Percentiles rank a stretch among this genome's conserved stretches.
Evolutionary conservation across 2,797 vertebrate genomes (phyloP).

Genomic region (Aphelocoma californica): DNA sequence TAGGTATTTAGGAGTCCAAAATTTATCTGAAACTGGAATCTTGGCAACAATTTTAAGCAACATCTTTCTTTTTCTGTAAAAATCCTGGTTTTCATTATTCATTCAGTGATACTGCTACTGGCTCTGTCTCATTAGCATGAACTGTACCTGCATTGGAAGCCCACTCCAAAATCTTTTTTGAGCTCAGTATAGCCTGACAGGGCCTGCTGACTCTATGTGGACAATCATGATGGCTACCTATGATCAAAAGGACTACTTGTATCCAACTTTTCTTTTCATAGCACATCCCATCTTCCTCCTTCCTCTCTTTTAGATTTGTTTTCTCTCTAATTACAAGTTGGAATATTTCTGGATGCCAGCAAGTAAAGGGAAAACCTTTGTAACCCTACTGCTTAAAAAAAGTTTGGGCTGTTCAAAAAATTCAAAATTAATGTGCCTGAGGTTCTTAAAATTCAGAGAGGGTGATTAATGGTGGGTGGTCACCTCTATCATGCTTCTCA

Average conservation of each 20-base stretch:
- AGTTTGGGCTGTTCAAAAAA: background rate
- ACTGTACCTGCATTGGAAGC: background rate
- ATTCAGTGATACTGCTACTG: background rate
- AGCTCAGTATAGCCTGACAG: background rate
- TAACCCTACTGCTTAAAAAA: background rate
- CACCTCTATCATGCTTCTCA: background rate
- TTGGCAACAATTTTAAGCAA: background rate
- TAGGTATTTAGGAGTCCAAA: background rate
- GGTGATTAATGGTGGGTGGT: background rate
- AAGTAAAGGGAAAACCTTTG: background rate
- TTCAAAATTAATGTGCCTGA: background rate
- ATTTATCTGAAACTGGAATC: background rate
- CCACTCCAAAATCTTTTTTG: background rate
- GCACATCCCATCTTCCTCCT: background rate
- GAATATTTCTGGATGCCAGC: background rate
- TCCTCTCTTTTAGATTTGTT: background rate
- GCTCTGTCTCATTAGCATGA: background rate
- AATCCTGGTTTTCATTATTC: fast-evolving
- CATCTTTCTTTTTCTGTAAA: background rate
- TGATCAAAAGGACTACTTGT: background rate
- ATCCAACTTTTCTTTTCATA: background rate
- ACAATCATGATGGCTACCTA: background rate
- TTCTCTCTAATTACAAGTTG: background rate
- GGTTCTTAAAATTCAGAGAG: background rate
- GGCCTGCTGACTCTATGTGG: background rate